Percentiles rank a stretch among this genome's conserved stretches.
phyloP scores from a whole-genome alignment of 2,888 invertebrate species.

The Tetramorium bicarinatum region DNA sequence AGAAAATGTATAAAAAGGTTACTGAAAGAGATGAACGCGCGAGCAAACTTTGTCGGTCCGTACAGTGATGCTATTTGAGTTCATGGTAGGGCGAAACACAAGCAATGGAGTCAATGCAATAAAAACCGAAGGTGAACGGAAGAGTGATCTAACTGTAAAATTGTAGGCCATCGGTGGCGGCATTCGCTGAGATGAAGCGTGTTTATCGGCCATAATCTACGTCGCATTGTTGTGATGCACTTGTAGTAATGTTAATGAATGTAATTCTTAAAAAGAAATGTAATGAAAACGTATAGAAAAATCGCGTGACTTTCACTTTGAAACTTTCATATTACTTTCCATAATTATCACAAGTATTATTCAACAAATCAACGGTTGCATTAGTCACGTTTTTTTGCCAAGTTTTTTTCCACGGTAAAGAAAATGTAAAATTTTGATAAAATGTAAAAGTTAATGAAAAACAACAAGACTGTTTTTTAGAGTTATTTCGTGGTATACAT shows the following conservation, averaged over 20 bases:
- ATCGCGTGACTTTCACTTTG: not conserved
- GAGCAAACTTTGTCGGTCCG: not conserved
- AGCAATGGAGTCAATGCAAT: slow-evolving; percentile 53
- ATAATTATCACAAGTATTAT: not conserved
- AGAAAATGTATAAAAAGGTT: not conserved
- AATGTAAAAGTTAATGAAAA: not conserved
- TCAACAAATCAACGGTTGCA: too few relatives aligned
- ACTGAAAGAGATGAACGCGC: not conserved
- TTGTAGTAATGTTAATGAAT: not conserved
- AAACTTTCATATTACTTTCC: not conserved
- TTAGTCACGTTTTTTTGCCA: too few relatives aligned
- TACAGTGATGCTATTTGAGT: not conserved
- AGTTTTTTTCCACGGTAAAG: not conserved
- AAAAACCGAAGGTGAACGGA: slow-evolving; percentile 80
- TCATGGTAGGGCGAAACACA: slow-evolving; percentile 39
- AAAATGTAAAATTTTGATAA: not conserved
- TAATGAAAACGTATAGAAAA: not conserved
- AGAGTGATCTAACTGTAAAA: slow-evolving; percentile 80
- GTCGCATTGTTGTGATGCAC: slow-evolving; percentile 55
- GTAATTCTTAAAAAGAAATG: not conserved
- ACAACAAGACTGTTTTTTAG: too few relatives aligned
- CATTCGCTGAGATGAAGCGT: slow-evolving; percentile 62
- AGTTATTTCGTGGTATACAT: not conserved
- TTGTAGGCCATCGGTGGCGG: slow-evolving; percentile 63
- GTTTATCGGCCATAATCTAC: slow-evolving; percentile 61